phyloP scores from a whole-genome alignment of 2,113 vertebrate species.

The Alligator mississippiensis region DNA sequence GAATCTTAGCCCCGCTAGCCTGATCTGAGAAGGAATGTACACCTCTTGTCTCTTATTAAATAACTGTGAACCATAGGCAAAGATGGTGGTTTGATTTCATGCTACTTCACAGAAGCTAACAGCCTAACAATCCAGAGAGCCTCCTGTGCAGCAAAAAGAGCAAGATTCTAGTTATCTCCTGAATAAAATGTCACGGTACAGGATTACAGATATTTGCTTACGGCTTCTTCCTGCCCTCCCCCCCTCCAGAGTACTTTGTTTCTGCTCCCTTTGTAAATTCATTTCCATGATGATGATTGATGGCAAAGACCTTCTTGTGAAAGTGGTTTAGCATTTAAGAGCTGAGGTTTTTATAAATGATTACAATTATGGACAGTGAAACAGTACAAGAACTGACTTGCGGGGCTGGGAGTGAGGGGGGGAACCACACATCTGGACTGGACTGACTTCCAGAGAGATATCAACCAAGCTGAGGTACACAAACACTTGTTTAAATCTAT shows the following conservation, averaged over 20 bases:
- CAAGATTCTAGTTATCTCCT: background rate
- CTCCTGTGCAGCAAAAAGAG: background rate
- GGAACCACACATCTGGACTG: background rate
- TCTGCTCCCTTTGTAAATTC: background rate
- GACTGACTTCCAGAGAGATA: background rate
- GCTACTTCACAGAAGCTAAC: background rate
- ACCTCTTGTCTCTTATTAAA: background rate
- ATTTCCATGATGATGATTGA: background rate
- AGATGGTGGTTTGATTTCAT: background rate
- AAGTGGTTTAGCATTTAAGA: constrained; percentile 22
- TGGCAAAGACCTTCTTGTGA: constrained; percentile 8
- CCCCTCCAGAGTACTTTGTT: background rate
- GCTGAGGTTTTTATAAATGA: background rate
- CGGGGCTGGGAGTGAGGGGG: background rate
- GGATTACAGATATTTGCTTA: background rate
- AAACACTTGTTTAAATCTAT: background rate
- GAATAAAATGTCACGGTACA: background rate
- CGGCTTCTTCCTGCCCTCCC: background rate
- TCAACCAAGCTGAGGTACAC: background rate
- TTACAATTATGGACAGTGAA: background rate
- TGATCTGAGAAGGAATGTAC: background rate
- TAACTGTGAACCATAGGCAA: background rate
- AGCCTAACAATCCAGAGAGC: background rate
- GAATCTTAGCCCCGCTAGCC: background rate
- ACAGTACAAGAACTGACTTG: background rate